phyloP scores from a whole-genome alignment of 2,113 vertebrate genomes.

The Thamnaconus septentrionalis region DNA sequence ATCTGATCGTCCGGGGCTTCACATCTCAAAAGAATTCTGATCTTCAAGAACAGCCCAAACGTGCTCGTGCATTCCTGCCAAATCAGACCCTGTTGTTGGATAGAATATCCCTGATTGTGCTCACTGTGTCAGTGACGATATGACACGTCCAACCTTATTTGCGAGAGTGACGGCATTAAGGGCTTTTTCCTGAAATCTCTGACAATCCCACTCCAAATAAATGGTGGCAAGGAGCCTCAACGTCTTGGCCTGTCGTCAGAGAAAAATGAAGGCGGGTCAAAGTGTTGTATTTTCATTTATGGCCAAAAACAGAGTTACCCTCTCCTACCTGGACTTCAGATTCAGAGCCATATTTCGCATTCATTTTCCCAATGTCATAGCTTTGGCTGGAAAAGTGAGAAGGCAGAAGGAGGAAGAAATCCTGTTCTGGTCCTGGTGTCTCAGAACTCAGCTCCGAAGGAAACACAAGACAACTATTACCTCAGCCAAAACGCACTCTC shows the following conservation, averaged over 20 bases:
- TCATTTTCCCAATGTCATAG: constrained; percentile 86
- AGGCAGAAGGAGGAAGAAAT: constrained; percentile 1
- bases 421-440: background rate
- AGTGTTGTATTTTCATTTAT: background rate
- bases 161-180: constrained; percentile 81
- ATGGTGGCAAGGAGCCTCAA: constrained; percentile 85
- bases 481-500: constrained; percentile 91
- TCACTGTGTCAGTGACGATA: too few species aligned
- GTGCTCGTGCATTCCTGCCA: constrained; percentile 79
- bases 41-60: constrained; percentile 84
- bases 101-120: too few species aligned
- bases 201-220: constrained; percentile 85
- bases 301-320: background rate
- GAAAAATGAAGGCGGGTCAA: background rate
- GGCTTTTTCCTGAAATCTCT: constrained; percentile 80
- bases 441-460: constrained; percentile 1
- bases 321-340: constrained; percentile 82
- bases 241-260: constrained; percentile 80
- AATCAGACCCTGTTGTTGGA: constrained; percentile 2
- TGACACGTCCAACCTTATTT: constrained; percentile 80
- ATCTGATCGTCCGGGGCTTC: constrained; percentile 76
- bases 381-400: constrained; percentile 78
- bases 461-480: constrained; percentile 67
- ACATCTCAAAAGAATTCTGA: constrained; percentile 84
- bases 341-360: constrained; percentile 71